Base-by-base conservation (phyloP, 2,797 vertebrate genomes). In the Anniella stebbinsi region DNA sequence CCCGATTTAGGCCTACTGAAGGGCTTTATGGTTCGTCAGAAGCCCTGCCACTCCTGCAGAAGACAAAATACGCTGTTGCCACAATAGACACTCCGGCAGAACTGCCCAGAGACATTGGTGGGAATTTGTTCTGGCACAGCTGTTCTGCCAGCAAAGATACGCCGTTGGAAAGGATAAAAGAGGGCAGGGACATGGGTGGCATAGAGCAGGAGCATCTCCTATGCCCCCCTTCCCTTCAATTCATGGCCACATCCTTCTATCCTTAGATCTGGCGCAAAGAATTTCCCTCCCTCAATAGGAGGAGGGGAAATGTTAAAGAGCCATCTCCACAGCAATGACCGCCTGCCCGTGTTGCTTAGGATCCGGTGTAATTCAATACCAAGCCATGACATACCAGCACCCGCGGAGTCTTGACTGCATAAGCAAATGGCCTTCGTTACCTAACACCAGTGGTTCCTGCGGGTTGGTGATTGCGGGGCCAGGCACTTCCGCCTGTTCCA, bases 381-480 rank as follows among this genome's bases (percentile, higher is more conserved):
- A 9, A 33, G 11, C 21, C 33, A 12, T 6, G 70, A 30, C 63
- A 33, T 9, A 33, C 28, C 66, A 2, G 23, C 7, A 36, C 23
- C 36, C 45, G 33, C 21, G 18, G 25, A 80, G 45, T 10, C 78
- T 21, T 25, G 75, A 25, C 30, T 69, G 8, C 3, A 15, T 25
- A 33, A 70, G 45, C 2, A 4, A 23, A 51, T 8, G 18, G 18
- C 60, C 7, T 21, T 63, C 21, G 30, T 91, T 93, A 98, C 98
- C 98, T 36, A 97, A 94, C 94, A 98, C 97, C 21, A 99, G 97
- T 0, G 98, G 98, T 87, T 99, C 98, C 95, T 92, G 97, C 63
- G 73, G 95, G 95, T 99, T 99, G 92, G 97, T 98, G 75, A 97
- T 95, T 0, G 57, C 51, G 0, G 98, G 98, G 90, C 89, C 95